These are phyloP conservation scores for Aplysina aerophoba DNA, from an alignment of 37 sponge, comb jelly and placozoan species.

Conservation along the genomic window DNA sequence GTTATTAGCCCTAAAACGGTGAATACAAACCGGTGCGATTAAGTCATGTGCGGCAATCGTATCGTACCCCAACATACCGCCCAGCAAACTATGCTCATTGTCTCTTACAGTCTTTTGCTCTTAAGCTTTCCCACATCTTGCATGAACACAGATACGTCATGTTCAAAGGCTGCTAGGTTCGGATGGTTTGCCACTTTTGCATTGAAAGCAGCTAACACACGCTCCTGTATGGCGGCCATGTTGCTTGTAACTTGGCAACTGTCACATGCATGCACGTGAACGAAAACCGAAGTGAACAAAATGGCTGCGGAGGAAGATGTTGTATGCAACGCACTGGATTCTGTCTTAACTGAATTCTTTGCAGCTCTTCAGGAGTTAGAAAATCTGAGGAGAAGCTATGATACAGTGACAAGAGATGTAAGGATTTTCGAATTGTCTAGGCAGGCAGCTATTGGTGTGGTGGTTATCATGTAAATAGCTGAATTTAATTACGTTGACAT, in stretches of 20 bases:
- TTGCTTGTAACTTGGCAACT: neutral
- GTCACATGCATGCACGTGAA: too few relatives aligned
- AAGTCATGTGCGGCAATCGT: neutral
- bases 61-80: too few relatives aligned
- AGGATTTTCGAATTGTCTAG: neutral
- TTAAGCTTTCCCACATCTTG: conserved; percentile 23
- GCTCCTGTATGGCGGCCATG: conserved; percentile 4
- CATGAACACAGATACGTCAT: conserved; percentile 6
- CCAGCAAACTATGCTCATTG: neutral
- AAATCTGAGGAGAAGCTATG: conserved; percentile 45
- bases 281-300: neutral
- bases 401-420: conserved; percentile 40
- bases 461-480: too few relatives aligned
- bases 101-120: conserved; percentile 17
- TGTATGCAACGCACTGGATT: conserved; percentile 42
- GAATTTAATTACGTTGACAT: too few relatives aligned
- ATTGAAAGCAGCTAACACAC: neutral
- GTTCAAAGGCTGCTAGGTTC: neutral
- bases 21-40: too few relatives aligned
- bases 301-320: neutral
- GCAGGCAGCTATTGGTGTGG: too few relatives aligned
- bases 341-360: conserved; percentile 50
- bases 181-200: neutral
- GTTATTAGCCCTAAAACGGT: conserved; percentile 13
- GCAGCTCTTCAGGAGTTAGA: conserved; percentile 50